Evolutionary conservation across 2,113 vertebrate species (phyloP).

Genomic region (Pavo muticus): DNA sequence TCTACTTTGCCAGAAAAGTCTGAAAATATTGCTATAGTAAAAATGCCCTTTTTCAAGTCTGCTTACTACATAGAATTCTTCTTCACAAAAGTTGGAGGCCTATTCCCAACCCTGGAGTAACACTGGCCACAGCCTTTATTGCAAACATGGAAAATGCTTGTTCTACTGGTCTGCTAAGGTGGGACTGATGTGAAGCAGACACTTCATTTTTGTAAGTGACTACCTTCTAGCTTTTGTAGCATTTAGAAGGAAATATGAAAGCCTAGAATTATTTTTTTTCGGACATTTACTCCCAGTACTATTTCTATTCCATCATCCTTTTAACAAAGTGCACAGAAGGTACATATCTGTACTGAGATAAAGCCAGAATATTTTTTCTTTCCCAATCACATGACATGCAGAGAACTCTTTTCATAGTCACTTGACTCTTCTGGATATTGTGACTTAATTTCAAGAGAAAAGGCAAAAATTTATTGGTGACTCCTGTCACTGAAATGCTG

Average conservation of each 20-base stretch:
- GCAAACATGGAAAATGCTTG: neutral
- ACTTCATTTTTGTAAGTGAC: neutral
- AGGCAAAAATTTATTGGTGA: neutral
- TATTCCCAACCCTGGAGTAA: neutral
- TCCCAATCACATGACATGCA: neutral
- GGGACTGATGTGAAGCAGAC: neutral
- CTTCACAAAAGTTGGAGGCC: neutral
- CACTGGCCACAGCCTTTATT: neutral
- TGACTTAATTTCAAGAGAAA: neutral
- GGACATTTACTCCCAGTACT: neutral
- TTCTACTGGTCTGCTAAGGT: fast-evolving
- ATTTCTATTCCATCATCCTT: neutral
- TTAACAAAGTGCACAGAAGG: neutral
- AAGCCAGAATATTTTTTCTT: neutral
- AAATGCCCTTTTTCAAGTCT: neutral
- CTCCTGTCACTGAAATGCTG: neutral
- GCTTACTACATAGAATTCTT: neutral
- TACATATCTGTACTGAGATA: neutral
- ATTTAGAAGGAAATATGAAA: neutral
- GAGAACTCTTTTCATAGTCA: neutral
- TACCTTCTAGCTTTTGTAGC: neutral
- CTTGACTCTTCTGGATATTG: neutral
- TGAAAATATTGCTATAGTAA: neutral
- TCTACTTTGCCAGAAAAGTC: neutral
- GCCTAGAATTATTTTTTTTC: neutral